Evolutionary conservation across 2,797 vertebrate genomes (phyloP).

Genomic region (Rhodeus uyekii): DNA sequence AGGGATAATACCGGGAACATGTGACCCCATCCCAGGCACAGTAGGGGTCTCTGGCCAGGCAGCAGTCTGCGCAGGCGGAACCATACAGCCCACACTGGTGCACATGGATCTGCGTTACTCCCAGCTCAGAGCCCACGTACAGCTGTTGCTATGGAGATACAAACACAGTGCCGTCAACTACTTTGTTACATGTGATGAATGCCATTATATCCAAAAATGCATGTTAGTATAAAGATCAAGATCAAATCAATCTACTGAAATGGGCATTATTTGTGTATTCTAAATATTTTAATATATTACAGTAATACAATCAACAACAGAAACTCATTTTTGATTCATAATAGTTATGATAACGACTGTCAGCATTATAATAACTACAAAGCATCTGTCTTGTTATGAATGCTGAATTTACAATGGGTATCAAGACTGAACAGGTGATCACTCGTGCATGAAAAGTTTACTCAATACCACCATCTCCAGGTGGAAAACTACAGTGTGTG

Average conservation of each 20-base stretch:
- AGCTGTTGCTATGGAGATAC: slow-evolving; percentile 86
- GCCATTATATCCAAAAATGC: background rate
- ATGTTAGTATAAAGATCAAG: background rate
- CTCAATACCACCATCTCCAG: slow-evolving; percentile 56
- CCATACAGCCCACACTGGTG: slow-evolving; percentile 96
- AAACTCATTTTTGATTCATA: background rate
- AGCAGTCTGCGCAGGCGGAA: slow-evolving; percentile 92
- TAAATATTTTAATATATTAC: background rate
- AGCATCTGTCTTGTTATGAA: background rate
- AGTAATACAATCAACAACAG: background rate
- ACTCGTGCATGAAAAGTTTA: slow-evolving; percentile 5
- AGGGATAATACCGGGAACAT: slow-evolving; percentile 90
- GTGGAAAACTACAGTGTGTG: background rate
- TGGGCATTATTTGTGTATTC: background rate
- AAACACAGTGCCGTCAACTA: slow-evolving; percentile 57
- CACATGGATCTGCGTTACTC: slow-evolving; percentile 86
- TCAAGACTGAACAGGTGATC: background rate
- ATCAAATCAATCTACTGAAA: background rate
- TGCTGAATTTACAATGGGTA: background rate
- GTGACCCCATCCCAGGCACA: slow-evolving; percentile 96
- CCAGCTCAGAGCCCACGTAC: slow-evolving; percentile 87
- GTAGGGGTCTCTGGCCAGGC: slow-evolving; percentile 94
- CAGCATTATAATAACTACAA: background rate
- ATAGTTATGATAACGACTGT: background rate
- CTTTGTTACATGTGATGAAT: slow-evolving; percentile 1